Base-by-base conservation (phyloP, 2,797 vertebrate species). In the Poeciliopsis turneri region DNA sequence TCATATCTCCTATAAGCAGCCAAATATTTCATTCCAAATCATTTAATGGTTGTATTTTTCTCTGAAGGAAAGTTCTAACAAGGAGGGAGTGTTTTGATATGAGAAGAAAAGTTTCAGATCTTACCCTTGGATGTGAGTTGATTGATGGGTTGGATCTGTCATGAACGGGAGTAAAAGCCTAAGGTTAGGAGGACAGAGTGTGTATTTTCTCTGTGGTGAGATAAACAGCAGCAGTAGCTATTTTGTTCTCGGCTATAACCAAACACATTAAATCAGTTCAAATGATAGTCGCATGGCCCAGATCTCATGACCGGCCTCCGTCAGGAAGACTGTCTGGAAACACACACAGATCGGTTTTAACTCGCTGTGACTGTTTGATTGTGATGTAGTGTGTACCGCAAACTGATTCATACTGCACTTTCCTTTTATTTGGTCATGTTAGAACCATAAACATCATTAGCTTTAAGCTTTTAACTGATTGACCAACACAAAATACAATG, bases 261-360 rank as follows among this genome's bases (percentile, higher is more conserved):
- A 89, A 88, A 89, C 82, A 87, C 2, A 1, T 74, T 73, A 79
- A 90, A 90, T 89, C 87, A 79, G 85, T 87, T 88, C 33, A 88
- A 93, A 93, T 94, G 82, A 86, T 89, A 94, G 90, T 87, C 91
- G 79, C 91, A 90, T 95, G 93, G 85, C 80, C 83, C 80, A 18
- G 80, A 83, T 92, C 94, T 89, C 87, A 94, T 94, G 93, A 94
- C 91, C 83, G 87, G 81, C 78, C 90, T 66, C 75, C 78, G 71
- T 78, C 82, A 51, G 82, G 82, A 79, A 80, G 82, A 59, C 76
- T 45, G 49, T 84, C 28, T 83, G 79, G 69, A 84, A 77, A 81
- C 79, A 85, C 85, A 76, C 78, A 80, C 82, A 66, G 18, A 84
- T 78, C 61, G 39, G 55, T 70, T 80, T 61, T 41, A 11, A 33